phyloP scores from a whole-genome alignment of 2,113 vertebrate species.

The Maccullochella peelii region DNA sequence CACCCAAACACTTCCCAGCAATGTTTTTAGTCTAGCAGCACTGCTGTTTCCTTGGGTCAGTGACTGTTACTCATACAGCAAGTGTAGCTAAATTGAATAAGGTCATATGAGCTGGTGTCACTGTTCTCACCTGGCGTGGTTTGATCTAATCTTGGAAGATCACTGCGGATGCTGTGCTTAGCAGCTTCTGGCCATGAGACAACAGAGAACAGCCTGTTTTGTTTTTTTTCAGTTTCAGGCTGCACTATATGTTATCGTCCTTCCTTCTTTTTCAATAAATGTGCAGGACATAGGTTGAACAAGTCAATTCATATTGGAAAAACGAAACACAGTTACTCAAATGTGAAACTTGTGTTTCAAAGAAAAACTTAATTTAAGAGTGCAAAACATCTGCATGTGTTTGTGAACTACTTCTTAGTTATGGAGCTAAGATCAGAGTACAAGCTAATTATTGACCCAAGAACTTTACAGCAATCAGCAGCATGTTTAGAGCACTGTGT shows the following conservation, averaged over 20 bases:
- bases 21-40: conserved; percentile 29
- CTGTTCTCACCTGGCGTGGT: conserved; percentile 53
- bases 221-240: not conserved
- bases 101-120: conserved; percentile 42
- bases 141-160: conserved; percentile 66
- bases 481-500: conserved; percentile 4
- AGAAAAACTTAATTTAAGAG: not conserved
- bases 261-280: conserved; percentile 14
- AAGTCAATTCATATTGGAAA: not conserved
- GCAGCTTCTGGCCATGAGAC: conserved; percentile 29
- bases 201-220: not conserved
- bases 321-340: not conserved
- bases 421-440: conserved; percentile 77
- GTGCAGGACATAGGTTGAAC: not conserved
- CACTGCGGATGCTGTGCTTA: conserved; percentile 12
- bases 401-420: conserved; percentile 42
- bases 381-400: not conserved
- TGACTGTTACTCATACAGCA: conserved; percentile 19
- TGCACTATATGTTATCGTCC: not conserved
- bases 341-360: not conserved
- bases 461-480: conserved; percentile 61
- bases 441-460: conserved; percentile 84
- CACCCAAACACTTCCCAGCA: conserved; percentile 34
- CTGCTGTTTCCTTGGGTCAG: conserved; percentile 30
- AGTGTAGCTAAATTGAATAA: conserved; percentile 65